Conservation (phyloP, 2,888 invertebrate species). For the Stenichneumon culpator region DNA sequence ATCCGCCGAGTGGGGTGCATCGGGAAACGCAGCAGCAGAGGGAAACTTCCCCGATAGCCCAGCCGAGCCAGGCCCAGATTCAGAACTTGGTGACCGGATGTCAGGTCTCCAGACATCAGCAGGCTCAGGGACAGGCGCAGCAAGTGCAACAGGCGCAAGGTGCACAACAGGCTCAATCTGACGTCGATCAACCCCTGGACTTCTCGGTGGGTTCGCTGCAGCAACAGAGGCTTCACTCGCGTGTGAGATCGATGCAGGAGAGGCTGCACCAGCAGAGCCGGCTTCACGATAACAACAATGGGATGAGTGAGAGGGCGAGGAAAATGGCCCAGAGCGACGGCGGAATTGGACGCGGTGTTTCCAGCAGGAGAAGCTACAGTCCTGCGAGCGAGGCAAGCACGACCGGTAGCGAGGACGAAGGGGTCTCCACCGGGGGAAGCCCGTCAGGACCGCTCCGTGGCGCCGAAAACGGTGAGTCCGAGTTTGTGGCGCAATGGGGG, state of each 20-base stretch:
- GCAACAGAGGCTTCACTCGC: constrained; percentile 80
- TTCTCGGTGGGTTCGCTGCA: constrained; percentile 89
- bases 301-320: constrained; percentile 72
- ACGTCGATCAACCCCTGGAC: constrained; percentile 89
- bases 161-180: constrained; percentile 80
- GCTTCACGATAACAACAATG: constrained; percentile 82
- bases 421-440: constrained; percentile 83
- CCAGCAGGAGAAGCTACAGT: constrained; percentile 81
- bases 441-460: constrained; percentile 83
- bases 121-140: constrained; percentile 64
- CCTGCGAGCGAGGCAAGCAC: constrained; percentile 81
- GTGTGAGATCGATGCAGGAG: constrained; percentile 79
- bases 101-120: constrained; percentile 65
- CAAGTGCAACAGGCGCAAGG: constrained; percentile 70
- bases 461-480: constrained; percentile 81
- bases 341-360: constrained; percentile 69
- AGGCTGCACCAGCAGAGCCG: constrained; percentile 74
- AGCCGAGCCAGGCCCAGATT: constrained; percentile 63
- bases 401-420: constrained; percentile 83
- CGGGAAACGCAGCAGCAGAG: constrained; percentile 73
- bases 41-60: constrained; percentile 67
- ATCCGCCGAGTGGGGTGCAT: constrained; percentile 76
- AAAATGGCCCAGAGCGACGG: constrained; percentile 76
- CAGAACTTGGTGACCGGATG: constrained; percentile 66
- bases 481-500: not conserved